A percentile compares a stretch with the other conserved stretches of the same genome.
Conservation (phyloP, 2,797 vertebrate species). For the Cottoperca gobio region DNA sequence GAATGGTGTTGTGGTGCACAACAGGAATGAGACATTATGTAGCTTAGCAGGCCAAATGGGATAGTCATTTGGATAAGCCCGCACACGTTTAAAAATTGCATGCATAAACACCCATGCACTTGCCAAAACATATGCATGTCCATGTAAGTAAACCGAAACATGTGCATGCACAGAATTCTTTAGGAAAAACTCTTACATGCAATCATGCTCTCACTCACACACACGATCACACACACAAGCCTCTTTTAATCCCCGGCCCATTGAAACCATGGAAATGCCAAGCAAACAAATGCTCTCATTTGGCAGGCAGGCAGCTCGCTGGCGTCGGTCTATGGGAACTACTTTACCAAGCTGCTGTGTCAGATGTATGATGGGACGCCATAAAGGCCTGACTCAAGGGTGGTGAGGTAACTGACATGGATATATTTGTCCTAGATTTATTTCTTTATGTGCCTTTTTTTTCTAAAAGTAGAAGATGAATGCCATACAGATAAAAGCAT, state of each 20-base stretch:
- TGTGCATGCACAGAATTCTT: not conserved
- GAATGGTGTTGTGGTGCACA: conserved; percentile 10
- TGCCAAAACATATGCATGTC: not conserved
- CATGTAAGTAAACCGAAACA: conserved; percentile 17
- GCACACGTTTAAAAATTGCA: not conserved
- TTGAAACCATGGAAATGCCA: conserved; percentile 57
- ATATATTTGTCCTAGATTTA: conserved; percentile 20
- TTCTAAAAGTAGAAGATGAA: not conserved
- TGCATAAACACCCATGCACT: not conserved
- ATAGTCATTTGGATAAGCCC: conserved; percentile 11
- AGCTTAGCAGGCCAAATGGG: conserved; percentile 20
- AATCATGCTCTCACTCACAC: not conserved
- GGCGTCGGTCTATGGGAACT: conserved; percentile 35
- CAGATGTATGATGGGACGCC: conserved; percentile 35
- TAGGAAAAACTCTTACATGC: not conserved
- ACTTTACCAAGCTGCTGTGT: conserved; percentile 35
- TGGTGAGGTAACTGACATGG: conserved; percentile 27
- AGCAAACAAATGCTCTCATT: conserved; percentile 59
- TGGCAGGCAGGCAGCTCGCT: conserved; percentile 18
- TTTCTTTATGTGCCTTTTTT: not conserved
- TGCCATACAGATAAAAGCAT: not conserved
- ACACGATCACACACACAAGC: not conserved
- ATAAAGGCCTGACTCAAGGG: conserved; percentile 21
- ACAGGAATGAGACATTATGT: conserved; percentile 28
- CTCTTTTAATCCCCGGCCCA: conserved; percentile 21